Evolutionary conservation across 2,797 vertebrate species (phyloP), one percentile per base, ranked within the genome.

Genomic region (Cirrhinus mrigala): DNA sequence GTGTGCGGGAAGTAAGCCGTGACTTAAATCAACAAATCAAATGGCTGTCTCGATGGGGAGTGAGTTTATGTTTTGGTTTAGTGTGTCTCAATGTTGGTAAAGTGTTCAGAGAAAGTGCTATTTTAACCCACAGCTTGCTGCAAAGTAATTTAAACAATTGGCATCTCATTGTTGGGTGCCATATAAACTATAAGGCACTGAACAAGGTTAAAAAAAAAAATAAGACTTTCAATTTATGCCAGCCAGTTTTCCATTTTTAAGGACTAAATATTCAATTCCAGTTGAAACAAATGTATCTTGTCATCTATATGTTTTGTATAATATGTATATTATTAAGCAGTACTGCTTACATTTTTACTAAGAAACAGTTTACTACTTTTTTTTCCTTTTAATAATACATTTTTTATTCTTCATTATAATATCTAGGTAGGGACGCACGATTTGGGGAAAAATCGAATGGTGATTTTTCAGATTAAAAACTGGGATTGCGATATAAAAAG

Each of bases 211-310:
- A 90, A 91, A 93, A 96, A 37, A 33, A 33, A n/a, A n/a, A n/a
- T 33, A 95, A 94, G 92, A 50, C 88, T 94, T 94, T 94, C 95
- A 95, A 97, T 97, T 97, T 96, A 97, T 96, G 94, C 96, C 96
- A 93, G 92, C 95, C 89, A 88, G 96, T 97, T 97, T 97, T 95
- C 96, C 96, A 97, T 97, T 96, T 96, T 96, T 93, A 93, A 92
- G 94, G 92, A 93, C 95, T 95, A 95, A 94, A 88, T 91, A 93
- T 94, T 93, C 94, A 91, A 92, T 91, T 93, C 93, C 95, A 95
- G 96, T 95, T 95, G 1, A 95, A 94, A 92, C 91, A 92, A 29
- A 74, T 93, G 95, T 95, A 46, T 46, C 44, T 46, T 46, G 44
- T 46, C 1, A 44, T 44, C 6, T 1, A 44, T 44, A 44, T 44